These are phyloP conservation scores for Tenrec ecaudatus DNA, from an alignment of 2,113 vertebrate species.

Conservation along the genomic window DNA sequence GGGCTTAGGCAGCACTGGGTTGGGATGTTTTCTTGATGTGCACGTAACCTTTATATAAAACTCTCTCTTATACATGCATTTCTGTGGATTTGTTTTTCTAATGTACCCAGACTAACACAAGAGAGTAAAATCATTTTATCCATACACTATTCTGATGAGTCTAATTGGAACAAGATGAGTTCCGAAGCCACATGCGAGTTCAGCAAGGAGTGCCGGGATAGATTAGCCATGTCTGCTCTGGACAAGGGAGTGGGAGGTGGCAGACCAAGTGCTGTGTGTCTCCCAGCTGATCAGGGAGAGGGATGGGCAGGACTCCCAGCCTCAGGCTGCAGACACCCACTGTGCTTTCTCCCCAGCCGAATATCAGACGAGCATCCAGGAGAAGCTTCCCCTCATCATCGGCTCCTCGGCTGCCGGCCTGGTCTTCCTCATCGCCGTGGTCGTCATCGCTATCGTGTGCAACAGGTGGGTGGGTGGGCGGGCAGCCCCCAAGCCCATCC, in stretches of 20 bases:
- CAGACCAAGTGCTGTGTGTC: background rate
- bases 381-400: slow-evolving; percentile 96
- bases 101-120: background rate
- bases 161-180: background rate
- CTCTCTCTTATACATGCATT: no score
- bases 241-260: background rate
- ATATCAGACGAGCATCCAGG: slow-evolving; percentile 95
- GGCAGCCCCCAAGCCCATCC: background rate
- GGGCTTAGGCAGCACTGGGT: no score
- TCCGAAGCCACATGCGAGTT: background rate
- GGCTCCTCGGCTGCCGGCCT: slow-evolving; percentile 94
- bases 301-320: fast-evolving
- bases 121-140: background rate
- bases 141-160: background rate
- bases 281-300: background rate
- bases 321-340: background rate
- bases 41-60: no score
- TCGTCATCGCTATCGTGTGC: slow-evolving; percentile 93
- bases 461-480: slow-evolving; percentile 88
- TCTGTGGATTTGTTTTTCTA: no score
- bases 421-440: slow-evolving; percentile 95
- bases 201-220: background rate
- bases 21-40: no score
- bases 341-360: slow-evolving; percentile 87
- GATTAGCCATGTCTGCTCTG: slow-evolving; percentile 54